phyloP scores from a whole-genome alignment of 2,888 invertebrate species.

The Hololepta plana region DNA sequence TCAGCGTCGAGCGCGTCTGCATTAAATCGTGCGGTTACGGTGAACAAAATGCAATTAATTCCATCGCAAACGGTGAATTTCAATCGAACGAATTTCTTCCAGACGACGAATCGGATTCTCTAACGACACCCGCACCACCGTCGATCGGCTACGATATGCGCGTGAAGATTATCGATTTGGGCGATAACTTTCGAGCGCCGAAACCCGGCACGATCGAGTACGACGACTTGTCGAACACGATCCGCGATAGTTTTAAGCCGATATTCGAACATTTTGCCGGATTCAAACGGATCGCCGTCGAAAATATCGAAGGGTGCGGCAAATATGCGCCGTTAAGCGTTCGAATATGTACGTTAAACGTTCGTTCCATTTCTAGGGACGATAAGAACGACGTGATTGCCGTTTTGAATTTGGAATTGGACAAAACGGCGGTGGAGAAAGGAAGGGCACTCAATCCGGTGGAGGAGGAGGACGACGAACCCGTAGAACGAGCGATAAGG shows the following conservation, averaged over 20 bases:
- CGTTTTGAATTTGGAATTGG: constrained; percentile 55
- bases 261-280: constrained; percentile 46
- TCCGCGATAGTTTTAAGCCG: constrained; percentile 44
- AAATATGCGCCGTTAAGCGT: neutral
- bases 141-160: constrained; percentile 49
- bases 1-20: constrained; percentile 60
- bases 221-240: constrained; percentile 45
- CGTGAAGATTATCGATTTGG: constrained; percentile 57
- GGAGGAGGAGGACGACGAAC: constrained; percentile 16
- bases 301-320: constrained; percentile 54
- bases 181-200: constrained; percentile 59
- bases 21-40: constrained; percentile 67
- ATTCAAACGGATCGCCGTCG: constrained; percentile 49
- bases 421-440: constrained; percentile 47
- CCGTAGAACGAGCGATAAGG: constrained; percentile 32
- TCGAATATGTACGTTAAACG: constrained; percentile 2
- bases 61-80: constrained; percentile 2
- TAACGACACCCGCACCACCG: constrained; percentile 43
- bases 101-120: constrained; percentile 37
- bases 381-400: constrained; percentile 53
- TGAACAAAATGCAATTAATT: constrained; percentile 19
- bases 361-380: constrained; percentile 28
- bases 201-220: constrained; percentile 54
- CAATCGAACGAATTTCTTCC: constrained; percentile 9
- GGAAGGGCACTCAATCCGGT: constrained; percentile 28